Conservation (phyloP, 2,888 invertebrate genomes). For the Serrognathus titanus region DNA sequence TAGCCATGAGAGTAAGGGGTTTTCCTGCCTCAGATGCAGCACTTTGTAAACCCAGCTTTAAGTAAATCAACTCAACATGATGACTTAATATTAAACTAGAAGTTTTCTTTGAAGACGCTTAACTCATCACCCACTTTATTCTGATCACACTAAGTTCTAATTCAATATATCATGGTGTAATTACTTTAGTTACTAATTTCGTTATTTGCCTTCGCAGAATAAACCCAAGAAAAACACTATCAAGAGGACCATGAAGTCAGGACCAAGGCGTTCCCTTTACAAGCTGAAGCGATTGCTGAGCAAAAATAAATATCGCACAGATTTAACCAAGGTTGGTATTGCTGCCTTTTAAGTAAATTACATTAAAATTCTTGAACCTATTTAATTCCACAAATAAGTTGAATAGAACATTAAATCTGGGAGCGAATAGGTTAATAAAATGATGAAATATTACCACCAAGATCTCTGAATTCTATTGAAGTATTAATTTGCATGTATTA, state of each 20-base stretch:
- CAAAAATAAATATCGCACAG: slow-evolving; percentile 83
- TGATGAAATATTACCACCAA: slow-evolving; percentile 43
- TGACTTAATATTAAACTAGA: slow-evolving; percentile 22
- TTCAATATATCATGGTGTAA: not conserved
- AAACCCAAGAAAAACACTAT: slow-evolving; percentile 77
- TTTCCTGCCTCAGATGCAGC: too few species aligned
- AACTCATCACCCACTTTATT: slow-evolving; percentile 30
- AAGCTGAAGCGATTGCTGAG: slow-evolving; percentile 79
- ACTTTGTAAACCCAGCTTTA: too few species aligned
- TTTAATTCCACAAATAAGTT: not conserved
- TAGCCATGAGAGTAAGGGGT: too few species aligned
- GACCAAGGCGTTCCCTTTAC: slow-evolving; percentile 80
- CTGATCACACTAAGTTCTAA: slow-evolving; percentile 17
- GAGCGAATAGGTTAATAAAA: slow-evolving; percentile 3
- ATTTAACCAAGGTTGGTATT: slow-evolving; percentile 68
- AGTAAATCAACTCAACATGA: slow-evolving; percentile 19
- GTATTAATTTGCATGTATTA: slow-evolving; percentile 17
- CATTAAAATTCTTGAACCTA: not conserved
- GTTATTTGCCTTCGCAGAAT: slow-evolving; percentile 47
- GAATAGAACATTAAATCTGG: not conserved
- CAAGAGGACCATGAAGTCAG: slow-evolving; percentile 80
- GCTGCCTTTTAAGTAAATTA: slow-evolving; percentile 7
- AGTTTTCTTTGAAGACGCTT: slow-evolving; percentile 31
- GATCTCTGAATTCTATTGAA: slow-evolving; percentile 49
- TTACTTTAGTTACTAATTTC: not conserved